Base-by-base conservation (phyloP, 2,888 invertebrate genomes). In the Smittia aterrima region DNA sequence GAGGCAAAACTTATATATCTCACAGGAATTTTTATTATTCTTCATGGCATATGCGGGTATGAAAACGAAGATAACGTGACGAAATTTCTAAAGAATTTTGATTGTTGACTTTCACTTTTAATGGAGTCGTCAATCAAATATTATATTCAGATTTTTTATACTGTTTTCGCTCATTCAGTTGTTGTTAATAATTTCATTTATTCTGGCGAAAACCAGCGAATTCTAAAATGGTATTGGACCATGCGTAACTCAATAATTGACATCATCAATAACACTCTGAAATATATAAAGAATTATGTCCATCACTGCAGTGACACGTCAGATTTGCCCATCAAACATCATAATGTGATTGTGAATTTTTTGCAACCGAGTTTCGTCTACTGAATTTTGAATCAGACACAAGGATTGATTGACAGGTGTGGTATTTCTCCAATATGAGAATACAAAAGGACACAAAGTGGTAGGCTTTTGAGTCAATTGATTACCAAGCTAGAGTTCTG, bases 21-120 rank as follows among this genome's bases (percentile, higher is more conserved):
- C 32, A 9, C 3, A 32, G 9, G 47, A 47, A 6, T 58, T 22
- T 22, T 58, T 58, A 58, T 13, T 58, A 58, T 58, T 58, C 58
- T 2, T 18, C 58, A 13, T 22, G 13, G 58, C 18, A 3, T 58
- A 6, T 58, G 2, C 13, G 9, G 58, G 22, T 2, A 58, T 22
- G 22, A 58, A 58, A 2, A 20, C 58, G 18, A 2, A 71, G 47
- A 32, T 53, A 71, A 71, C 70, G 70, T 71, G 70, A 53, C 25
- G 22, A 71, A 71, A 71, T 71, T 71, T 68, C 22, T 40, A 70
- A 70, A 70, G 47, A 47, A 6, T 70, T 9, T 62, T 72, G 72
- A 72, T 72, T 54, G 54, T 72, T 72, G 47, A 24, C 53, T 53
- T 71, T 16, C 47, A 38, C 58, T 71, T 22, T 24, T 38, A 54